phyloP scores from a whole-genome alignment of 2,797 vertebrate species.

The Merluccius polli region DNA sequence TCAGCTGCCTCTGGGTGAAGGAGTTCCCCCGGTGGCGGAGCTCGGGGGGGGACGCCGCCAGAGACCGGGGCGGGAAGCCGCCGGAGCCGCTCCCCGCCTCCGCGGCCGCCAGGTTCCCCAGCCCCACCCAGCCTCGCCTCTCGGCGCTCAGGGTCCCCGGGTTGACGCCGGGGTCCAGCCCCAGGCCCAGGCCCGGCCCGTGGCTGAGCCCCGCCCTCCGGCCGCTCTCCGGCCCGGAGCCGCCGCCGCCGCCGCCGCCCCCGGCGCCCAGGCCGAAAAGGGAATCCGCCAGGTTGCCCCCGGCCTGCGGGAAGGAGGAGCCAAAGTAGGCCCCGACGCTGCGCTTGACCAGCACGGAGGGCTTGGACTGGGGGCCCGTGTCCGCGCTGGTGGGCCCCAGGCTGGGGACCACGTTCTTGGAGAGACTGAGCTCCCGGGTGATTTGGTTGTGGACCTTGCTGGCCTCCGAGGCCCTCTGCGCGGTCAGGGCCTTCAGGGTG shows the following conservation, averaged over 20 bases:
- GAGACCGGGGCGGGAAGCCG: conserved; percentile 82
- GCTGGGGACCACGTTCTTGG: conserved; percentile 90
- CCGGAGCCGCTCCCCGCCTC: conserved; percentile 79
- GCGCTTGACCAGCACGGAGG: conserved; percentile 86
- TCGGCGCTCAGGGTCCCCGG: conserved; percentile 66
- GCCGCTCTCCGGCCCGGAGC: conserved; percentile 54
- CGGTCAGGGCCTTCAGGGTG: conserved; percentile 93
- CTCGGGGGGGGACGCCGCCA: conserved; percentile 74
- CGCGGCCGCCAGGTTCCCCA: conserved; percentile 74
- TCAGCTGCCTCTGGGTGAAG: conserved; percentile 59
- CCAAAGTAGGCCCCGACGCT: conserved; percentile 82
- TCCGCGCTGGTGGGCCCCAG: conserved; percentile 80
- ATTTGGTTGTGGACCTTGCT: conserved; percentile 98
- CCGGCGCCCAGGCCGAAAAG: conserved; percentile 78
- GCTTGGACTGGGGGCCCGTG: conserved; percentile 77
- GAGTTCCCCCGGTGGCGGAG: conserved; percentile 67
- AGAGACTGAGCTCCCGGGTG: conserved; percentile 92
- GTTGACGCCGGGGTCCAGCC: conserved; percentile 48
- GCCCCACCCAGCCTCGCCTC: conserved; percentile 68
- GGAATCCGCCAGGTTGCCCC: conserved; percentile 81
- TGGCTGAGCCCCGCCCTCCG: conserved; percentile 65
- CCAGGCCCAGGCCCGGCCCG: conserved; percentile 42
- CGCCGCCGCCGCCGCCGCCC: conserved; percentile 70
- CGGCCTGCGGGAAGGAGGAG: conserved; percentile 79
- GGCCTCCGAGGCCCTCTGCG: conserved; percentile 94